Percentiles rank a stretch among this genome's conserved stretches.
Evolutionary conservation across 2,113 vertebrate species (phyloP).

Genomic region (Tetrao urogallus): DNA sequence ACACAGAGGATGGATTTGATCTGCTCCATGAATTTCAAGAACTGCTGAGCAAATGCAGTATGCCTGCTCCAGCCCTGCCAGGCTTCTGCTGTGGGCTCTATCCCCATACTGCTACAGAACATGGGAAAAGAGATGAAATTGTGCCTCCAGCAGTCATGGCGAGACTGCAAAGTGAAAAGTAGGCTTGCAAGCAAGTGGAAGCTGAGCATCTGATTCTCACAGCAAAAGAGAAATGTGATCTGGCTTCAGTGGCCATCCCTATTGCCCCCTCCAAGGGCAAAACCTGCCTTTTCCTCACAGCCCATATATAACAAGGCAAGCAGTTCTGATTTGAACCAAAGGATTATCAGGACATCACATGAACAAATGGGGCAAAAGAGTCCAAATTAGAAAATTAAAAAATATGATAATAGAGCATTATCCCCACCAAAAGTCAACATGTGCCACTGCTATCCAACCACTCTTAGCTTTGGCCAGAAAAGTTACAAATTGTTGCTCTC

Average conservation of each 20-base stretch:
- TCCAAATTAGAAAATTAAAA: neutral
- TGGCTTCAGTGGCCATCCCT: neutral
- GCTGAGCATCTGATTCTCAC: neutral
- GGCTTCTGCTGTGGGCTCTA: neutral
- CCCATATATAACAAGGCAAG: neutral
- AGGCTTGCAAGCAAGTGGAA: neutral
- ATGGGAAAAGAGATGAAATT: neutral
- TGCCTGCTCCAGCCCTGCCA: neutral
- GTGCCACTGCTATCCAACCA: neutral
- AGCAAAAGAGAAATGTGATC: neutral
- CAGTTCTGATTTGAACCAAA: neutral
- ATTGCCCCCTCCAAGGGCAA: neutral
- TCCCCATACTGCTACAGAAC: neutral
- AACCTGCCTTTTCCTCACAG: neutral
- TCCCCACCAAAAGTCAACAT: neutral
- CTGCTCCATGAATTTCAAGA: neutral
- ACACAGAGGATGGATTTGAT: neutral
- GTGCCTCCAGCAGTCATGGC: fast-evolving
- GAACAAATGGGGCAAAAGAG: neutral
- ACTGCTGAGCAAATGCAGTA: neutral
- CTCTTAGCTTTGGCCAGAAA: neutral
- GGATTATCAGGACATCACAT: neutral
- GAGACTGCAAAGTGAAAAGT: neutral
- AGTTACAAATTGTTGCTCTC: neutral
- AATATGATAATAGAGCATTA: neutral